Conservation (phyloP, 2,113 vertebrate species). For the Hepsetus odoe region DNA sequence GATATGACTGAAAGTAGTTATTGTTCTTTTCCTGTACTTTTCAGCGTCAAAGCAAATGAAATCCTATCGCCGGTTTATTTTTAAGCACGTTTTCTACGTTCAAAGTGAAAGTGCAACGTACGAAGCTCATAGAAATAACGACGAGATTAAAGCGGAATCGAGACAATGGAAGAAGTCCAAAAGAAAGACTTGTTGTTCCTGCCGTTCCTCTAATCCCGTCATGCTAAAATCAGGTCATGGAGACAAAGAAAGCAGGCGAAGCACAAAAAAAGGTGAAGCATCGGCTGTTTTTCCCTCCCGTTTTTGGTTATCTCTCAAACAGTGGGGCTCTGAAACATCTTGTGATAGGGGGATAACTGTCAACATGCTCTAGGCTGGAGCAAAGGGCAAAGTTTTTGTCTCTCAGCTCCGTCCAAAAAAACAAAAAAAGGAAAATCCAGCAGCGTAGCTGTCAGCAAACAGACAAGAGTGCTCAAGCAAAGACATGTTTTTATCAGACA, state of each 20-base stretch:
- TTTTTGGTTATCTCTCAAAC: slow-evolving; percentile 48
- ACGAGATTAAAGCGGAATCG: no score
- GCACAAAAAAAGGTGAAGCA: neutral
- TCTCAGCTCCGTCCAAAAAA: neutral
- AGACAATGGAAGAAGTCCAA: no score
- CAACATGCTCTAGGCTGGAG: slow-evolving; percentile 62
- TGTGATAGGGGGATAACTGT: slow-evolving; percentile 55
- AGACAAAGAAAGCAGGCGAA: no score
- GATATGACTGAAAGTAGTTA: no score
- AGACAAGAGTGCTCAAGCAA: neutral
- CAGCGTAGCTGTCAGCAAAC: slow-evolving; percentile 24
- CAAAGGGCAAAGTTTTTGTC: slow-evolving; percentile 62
- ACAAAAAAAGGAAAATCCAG: neutral
- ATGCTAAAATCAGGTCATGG: neutral
- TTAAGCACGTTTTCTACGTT: no score
- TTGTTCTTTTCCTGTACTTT: no score
- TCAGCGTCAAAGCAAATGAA: no score
- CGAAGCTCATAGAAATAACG: no score
- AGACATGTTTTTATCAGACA: slow-evolving; percentile 25
- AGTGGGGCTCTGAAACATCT: slow-evolving; percentile 50
- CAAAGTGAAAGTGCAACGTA: no score
- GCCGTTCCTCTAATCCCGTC: neutral
- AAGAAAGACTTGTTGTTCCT: no score
- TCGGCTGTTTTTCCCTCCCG: neutral
- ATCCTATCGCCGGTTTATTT: no score